These are phyloP conservation scores for Eleutherodactylus coqui DNA, from an alignment of 2,797 vertebrate genomes.

Conservation along the genomic window DNA sequence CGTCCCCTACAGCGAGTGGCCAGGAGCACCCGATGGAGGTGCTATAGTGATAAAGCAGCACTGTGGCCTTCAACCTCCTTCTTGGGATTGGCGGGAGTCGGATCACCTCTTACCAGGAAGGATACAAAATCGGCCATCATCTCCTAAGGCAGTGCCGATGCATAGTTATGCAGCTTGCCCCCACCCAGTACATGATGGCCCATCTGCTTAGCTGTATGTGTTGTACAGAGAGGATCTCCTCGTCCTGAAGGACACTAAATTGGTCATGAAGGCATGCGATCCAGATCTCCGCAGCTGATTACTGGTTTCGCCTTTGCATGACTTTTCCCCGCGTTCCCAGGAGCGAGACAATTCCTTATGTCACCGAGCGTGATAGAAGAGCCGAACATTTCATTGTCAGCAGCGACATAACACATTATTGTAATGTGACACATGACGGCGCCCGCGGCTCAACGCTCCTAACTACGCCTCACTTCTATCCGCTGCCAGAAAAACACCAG, in stretches of 20 bases:
- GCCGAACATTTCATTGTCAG: not conserved
- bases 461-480: constrained; percentile 38
- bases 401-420: not conserved
- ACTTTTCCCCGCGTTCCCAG: not conserved
- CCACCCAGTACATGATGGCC: too few relatives aligned
- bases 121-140: too few relatives aligned
- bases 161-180: too few relatives aligned
- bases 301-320: not conserved
- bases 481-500: constrained; percentile 5
- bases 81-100: too few relatives aligned
- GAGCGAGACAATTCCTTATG: not conserved
- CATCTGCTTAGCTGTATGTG: too few relatives aligned
- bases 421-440: not conserved
- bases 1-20: too few relatives aligned
- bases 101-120: too few relatives aligned
- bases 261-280: not conserved
- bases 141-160: too few relatives aligned
- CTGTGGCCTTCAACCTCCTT: too few relatives aligned
- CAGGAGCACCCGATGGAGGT: too few relatives aligned
- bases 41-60: too few relatives aligned
- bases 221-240: too few relatives aligned
- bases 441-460: not conserved
- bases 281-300: not conserved
- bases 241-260: not conserved
- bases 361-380: not conserved